Conservation (phyloP, 2,888 invertebrate genomes). For the Leucozona laternaria region DNA sequence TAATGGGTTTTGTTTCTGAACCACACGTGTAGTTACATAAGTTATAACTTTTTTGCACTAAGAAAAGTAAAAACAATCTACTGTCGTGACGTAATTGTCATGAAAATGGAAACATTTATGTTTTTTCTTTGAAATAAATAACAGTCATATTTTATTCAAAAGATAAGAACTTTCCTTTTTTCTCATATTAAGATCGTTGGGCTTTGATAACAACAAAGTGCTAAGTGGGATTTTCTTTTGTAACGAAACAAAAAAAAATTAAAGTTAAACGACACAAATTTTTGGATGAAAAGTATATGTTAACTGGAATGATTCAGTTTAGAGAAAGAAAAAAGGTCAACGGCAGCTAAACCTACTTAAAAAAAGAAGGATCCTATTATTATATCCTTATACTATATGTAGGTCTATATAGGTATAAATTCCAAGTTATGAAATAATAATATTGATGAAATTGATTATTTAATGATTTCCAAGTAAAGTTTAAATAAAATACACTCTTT, state of each 20-base stretch:
- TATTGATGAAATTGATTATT: neutral
- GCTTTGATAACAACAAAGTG: conserved; percentile 2
- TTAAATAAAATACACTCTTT: too few relatives aligned
- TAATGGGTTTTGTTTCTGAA: too few relatives aligned
- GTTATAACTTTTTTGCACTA: neutral
- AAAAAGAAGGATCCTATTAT: neutral
- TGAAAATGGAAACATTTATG: neutral
- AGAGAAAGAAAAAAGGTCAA: conserved; percentile 1
- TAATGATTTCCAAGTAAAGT: too few relatives aligned
- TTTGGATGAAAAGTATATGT: neutral
- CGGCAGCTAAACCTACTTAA: neutral
- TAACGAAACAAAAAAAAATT: neutral
- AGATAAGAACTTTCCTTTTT: conserved; percentile 2
- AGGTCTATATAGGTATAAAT: neutral
- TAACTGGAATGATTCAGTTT: neutral
- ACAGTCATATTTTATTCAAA: conserved; percentile 8
- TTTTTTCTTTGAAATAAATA: neutral
- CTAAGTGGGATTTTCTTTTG: conserved; percentile 12
- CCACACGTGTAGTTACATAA: too few relatives aligned
- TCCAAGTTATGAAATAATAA: neutral
- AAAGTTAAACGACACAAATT: neutral
- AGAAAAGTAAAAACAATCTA: neutral
- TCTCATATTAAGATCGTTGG: neutral
- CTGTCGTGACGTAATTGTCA: neutral
- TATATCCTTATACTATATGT: neutral